Evolutionary conservation across 30 jellyfish, hydroid and myxozoan species (phyloP).

Genomic region (Sanderia malayensis): DNA sequence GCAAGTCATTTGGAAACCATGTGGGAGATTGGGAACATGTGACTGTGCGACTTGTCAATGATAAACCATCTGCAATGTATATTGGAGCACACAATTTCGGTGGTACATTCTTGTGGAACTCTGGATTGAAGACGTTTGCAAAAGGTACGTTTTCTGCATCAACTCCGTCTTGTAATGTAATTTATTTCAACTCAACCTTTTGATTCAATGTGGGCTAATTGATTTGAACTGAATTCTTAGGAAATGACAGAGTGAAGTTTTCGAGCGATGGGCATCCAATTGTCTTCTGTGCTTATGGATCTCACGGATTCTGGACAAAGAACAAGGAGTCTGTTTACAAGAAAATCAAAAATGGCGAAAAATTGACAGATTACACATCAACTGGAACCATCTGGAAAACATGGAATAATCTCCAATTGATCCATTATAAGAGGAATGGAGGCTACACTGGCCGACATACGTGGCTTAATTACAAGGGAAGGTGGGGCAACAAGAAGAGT

Average conservation of each 20-base stretch:
- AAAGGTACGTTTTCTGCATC: too few relatives aligned
- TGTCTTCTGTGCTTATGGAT: constrained; percentile 35
- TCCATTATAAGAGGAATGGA: neutral
- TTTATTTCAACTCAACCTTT: too few relatives aligned
- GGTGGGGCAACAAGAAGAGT: constrained; percentile 45
- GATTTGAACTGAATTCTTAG: neutral
- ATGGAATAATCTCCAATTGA: constrained; percentile 17
- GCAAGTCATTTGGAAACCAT: constrained; percentile 47
- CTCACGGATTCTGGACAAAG: constrained; percentile 38
- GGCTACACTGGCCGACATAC: constrained; percentile 24
- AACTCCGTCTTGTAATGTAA: too few relatives aligned
- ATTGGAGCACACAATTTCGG: constrained; percentile 59
- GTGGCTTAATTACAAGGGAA: constrained; percentile 41
- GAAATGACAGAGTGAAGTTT: constrained; percentile 10
- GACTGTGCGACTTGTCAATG: constrained; percentile 38
- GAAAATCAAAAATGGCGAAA: neutral
- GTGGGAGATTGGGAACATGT: constrained; percentile 86
- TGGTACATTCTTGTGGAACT: constrained; percentile 22
- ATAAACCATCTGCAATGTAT: constrained; percentile 31
- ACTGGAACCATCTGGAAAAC: constrained; percentile 44
- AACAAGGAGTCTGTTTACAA: neutral
- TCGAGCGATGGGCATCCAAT: constrained; percentile 34
- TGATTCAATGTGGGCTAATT: too few relatives aligned
- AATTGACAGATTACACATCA: constrained; percentile 12
- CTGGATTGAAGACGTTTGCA: constrained; percentile 8